These are phyloP conservation scores for Pseudomyrmex cubaensis DNA, from an alignment of 1,140 invertebrate species.

Conservation along the genomic window DNA sequence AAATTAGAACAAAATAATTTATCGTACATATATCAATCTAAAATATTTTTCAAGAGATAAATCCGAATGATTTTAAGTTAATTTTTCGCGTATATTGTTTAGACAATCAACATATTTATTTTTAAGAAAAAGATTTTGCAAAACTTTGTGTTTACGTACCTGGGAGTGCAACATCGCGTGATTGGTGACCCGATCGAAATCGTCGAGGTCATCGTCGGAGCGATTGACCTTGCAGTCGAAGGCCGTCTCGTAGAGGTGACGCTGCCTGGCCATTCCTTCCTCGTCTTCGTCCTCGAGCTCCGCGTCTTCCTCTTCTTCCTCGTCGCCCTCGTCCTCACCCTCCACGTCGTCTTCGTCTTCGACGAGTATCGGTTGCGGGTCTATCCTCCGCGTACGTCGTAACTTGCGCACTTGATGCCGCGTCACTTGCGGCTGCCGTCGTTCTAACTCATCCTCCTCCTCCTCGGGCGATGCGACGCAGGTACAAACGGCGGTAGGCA, in stretches of 20 bases:
- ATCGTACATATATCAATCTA: no score
- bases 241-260: slow-evolving; percentile 94
- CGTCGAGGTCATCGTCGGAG: slow-evolving; percentile 93
- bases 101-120: no score
- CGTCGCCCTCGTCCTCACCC: slow-evolving; percentile 74
- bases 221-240: slow-evolving; percentile 94
- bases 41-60: no score
- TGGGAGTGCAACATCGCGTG: slow-evolving; percentile 90
- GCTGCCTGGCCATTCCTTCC: slow-evolving; percentile 89
- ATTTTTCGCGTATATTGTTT: no score
- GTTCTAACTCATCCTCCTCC: slow-evolving; percentile 85
- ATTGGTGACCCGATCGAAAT: slow-evolving; percentile 92
- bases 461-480: slow-evolving; percentile 87
- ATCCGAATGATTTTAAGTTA: no score
- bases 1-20: background rate
- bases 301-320: slow-evolving; percentile 80
- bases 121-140: no score
- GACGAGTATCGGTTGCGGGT: slow-evolving; percentile 80
- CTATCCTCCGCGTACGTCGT: slow-evolving; percentile 82
- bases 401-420: slow-evolving; percentile 83
- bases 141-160: slow-evolving; percentile 71
- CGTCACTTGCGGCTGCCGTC: slow-evolving; percentile 84
- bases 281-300: slow-evolving; percentile 82
- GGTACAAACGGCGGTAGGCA: slow-evolving; percentile 87
- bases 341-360: slow-evolving; percentile 81